Base-by-base conservation (phyloP, 2,113 vertebrate species). In the Nettapus auritus region DNA sequence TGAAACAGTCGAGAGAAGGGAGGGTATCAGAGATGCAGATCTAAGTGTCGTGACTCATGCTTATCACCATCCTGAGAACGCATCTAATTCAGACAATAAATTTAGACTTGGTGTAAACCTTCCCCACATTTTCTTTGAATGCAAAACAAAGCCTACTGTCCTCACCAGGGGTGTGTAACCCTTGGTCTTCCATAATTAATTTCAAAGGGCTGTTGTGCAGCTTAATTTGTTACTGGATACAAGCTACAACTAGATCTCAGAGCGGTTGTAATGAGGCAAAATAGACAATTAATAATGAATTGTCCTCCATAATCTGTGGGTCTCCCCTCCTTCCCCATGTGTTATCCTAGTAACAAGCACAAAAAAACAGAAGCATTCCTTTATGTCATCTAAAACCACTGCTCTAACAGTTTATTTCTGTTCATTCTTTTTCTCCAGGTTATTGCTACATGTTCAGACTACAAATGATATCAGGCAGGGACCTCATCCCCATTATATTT, bases 261-360 rank as follows among this genome's bases (percentile, higher is more conserved):
- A 60, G 57, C 57, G 38, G 48, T 28, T 89, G 57, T 66, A 95
- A 36, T 19, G 17, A 23, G 79, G 40, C 13, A 77, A 93, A 95
- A 94, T 89, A 89, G 70, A 36, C 74, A 67, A 82, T 81, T 93
- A 93, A 90, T 82, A 94, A 79, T 52, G 73, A 92, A 38, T 63
- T 68, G 81, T n/a, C 4, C 53, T 82, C 64, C 46, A 23, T 52
- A 88, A 92, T 87, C 57, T 75, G 73, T 3, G 8, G 56, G 18
- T 89, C 6, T 94, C 53, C 33, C 13, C 44, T 94, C 29, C 28
- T 91, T 71, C 70, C 56, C 89, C 63, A 70, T 63, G 69, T 87
- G 40, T 89, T 94, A 84, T 59, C 25, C 17, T 62, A 73, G 56
- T 70, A 66, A 81, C 46, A 92, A 86, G 22, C 52, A 83, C 46